Base-by-base conservation (phyloP, 2,888 invertebrate genomes). In the Deilephila elpenor region DNA sequence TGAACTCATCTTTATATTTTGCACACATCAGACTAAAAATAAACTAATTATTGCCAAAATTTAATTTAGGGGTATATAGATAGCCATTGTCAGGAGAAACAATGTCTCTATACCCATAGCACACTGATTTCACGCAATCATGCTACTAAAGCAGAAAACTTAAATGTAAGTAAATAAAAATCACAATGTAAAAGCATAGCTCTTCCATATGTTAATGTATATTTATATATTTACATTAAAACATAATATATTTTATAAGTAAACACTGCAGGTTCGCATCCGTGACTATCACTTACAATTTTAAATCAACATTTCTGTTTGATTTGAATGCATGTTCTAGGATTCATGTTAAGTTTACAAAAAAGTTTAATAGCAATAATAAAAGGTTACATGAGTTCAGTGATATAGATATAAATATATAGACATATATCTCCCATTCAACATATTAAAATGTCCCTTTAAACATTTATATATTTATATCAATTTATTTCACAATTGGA, bases 141-240 rank as follows among this genome's bases (percentile, higher is more conserved):
- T 56, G 6, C n/a, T n/a, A n/a, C n/a, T 4, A 56, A 56, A n/a
- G n/a, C 17, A 56, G 6, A 60, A 20, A 62, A 34, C 62, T 8
- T 34, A 19, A 20, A 37, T 19, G 19, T 37, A 7, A 62, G 37
- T 62, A n/a, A 61, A 61, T 25, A 51, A 20, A 17, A 25, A 51
- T 67, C 20, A 51, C 44, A 67, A 51, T 67, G 25, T 44, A 67
- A 67, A 67, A 67, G 67, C 17, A 67, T 67, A 51, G 51, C 44
- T 37, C 14, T 67, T 25, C 70, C 44, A 32, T 20, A 61, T 44
- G 44, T 34, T 44, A 61, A 34, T 60, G 14, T 71, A 59, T 73
- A 51, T 73, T 44, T 51, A 37, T 70, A 59, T 59, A 70, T 44
- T 51, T 60, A 70, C 71, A 73, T 62, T 73, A 74, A 74, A 74